A percentile compares a stretch with the other conserved stretches of the same genome.
Evolutionary conservation across 2,888 invertebrate species (phyloP).

Genomic region (Hartigia nigra): DNA sequence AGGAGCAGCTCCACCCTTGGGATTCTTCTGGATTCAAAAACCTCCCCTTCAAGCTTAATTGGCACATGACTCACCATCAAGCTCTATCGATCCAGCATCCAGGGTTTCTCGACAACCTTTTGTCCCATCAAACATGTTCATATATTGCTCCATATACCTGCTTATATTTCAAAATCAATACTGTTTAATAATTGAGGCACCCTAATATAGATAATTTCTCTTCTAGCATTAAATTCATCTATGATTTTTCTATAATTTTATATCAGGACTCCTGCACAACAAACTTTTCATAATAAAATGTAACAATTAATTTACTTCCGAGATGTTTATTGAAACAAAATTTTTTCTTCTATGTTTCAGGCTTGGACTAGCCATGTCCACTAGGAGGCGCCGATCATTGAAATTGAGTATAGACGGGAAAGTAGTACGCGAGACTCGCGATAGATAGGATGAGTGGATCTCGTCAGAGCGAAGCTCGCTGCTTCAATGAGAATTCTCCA

Average conservation of each 20-base stretch:
- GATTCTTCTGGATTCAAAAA: constrained; percentile 45
- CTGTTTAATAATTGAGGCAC: neutral
- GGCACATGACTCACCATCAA: constrained; percentile 56
- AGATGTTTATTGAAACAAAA: constrained; percentile 10
- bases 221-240: neutral
- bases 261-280: neutral
- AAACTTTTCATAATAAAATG: neutral
- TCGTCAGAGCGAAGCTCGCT: constrained; percentile 62
- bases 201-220: neutral
- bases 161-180: neutral
- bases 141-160: neutral
- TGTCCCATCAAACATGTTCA: neutral
- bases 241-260: neutral
- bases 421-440: constrained; percentile 60
- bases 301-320: constrained; percentile 1
- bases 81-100: constrained; percentile 55
- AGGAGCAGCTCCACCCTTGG: constrained; percentile 44
- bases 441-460: constrained; percentile 65
- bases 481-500: constrained; percentile 76
- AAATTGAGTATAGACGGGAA: constrained; percentile 62
- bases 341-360: constrained; percentile 45
- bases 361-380: constrained; percentile 65
- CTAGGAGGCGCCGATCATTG: constrained; percentile 62
- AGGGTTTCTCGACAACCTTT: constrained; percentile 4
- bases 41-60: constrained; percentile 48